Evolutionary conservation across 2,113 vertebrate genomes (phyloP).

Genomic region (Trochalopteron elliotii): DNA sequence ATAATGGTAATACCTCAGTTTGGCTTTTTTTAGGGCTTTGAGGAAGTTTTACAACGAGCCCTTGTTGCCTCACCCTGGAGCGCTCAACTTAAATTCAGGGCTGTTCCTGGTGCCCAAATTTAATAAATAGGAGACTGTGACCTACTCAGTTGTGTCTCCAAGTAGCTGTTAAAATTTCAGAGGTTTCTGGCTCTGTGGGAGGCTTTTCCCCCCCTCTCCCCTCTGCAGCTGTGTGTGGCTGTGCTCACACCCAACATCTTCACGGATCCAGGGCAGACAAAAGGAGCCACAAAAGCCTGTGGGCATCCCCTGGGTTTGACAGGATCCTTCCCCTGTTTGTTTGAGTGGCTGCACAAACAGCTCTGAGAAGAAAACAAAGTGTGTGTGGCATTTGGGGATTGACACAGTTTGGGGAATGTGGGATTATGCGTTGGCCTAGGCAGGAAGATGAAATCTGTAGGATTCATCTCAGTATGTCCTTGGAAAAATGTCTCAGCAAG

Average conservation of each 20-base stretch:
- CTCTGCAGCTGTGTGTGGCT: background rate
- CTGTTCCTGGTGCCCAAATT: background rate
- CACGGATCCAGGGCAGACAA: fast-evolving
- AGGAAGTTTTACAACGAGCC: background rate
- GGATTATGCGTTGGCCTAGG: background rate
- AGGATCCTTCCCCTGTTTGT: background rate
- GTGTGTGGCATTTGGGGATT: background rate
- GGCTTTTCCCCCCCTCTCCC: background rate
- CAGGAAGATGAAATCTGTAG: background rate
- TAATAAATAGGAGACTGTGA: background rate
- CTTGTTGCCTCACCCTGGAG: background rate
- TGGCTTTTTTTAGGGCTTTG: background rate
- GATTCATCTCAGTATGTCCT: background rate
- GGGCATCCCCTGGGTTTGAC: background rate
- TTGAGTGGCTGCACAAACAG: background rate
- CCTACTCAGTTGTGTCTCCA: background rate
- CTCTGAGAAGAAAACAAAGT: background rate
- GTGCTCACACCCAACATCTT: background rate
- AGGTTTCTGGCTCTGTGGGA: background rate
- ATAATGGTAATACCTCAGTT: background rate
- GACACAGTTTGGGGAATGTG: background rate
- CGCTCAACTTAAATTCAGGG: background rate
- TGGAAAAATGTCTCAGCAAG: fast-evolving
- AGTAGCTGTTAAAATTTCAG: background rate
- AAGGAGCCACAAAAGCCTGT: fast-evolving